phyloP scores from a whole-genome alignment of 2,113 vertebrate genomes.

The Arvicanthis niloticus region DNA sequence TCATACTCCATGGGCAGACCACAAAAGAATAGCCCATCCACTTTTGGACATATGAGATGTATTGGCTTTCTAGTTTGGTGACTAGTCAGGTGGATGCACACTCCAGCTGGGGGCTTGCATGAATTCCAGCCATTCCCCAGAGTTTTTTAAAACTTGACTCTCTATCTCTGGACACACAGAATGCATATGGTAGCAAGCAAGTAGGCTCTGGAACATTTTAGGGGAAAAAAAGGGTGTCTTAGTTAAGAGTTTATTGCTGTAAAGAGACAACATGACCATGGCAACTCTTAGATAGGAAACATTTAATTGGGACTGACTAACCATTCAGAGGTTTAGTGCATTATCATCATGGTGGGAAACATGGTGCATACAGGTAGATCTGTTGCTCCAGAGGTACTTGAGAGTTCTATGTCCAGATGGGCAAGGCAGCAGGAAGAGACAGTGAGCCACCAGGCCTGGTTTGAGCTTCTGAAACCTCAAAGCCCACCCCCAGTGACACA shows the following conservation, averaged over 20 bases:
- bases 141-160: not conserved
- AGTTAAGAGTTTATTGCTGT: not conserved
- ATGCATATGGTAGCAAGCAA: not conserved
- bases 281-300: not conserved
- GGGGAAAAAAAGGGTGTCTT: not conserved
- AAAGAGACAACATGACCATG: not conserved
- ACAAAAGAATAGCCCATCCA: not conserved
- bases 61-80: not conserved
- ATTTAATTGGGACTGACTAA: not conserved
- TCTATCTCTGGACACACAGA: not conserved
- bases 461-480: not conserved
- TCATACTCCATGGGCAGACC: not conserved
- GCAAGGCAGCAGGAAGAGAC: not conserved
- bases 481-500: not conserved
- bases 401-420: not conserved
- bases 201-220: not conserved
- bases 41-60: not conserved
- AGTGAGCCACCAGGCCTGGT: not conserved
- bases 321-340: not conserved
- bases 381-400: not conserved
- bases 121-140: not conserved
- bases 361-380: not conserved
- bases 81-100: not conserved
- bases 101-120: not conserved
- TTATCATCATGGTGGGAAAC: not conserved